Base-by-base conservation (phyloP, 64 coral and sea anemone species). In the Orbicella faveolata region DNA sequence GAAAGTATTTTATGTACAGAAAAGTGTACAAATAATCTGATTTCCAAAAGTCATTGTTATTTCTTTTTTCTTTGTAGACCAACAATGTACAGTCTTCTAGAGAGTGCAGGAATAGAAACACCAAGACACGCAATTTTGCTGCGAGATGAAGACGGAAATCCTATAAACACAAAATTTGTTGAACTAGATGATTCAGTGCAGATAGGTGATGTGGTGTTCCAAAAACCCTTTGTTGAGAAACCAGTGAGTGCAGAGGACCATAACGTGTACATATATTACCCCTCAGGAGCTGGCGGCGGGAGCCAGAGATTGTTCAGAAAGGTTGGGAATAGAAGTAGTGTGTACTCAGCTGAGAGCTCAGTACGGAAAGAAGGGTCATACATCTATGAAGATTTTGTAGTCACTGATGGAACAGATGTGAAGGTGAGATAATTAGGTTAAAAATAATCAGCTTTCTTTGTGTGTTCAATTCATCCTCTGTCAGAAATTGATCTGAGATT, bases 341-440 rank as follows among this genome's bases (percentile, higher is more conserved):
- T 95, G 11, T 99, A 99, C 85, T 99, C 94, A 33, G 88, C 84
- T 51, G 93, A 99, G 39, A 99, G 97, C 73, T 93, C 73, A 85
- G 97, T 99, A 4, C 87, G 97, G 12, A 95, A 95, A 63, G 82
- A 79, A 73, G 97, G 97, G 21, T 99, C 97, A 0, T 99, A 99
- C 66, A 99, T 99, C n/a, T 99, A 99, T 80, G 97, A 99, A 79
- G 94, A 99, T 67, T 99, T 99, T 75, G 91, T 99, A 33, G 94
- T 91, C 36, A 99, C 97, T 65, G 97, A 99, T 52, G 97, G 97
- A 21, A 99, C 97, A 70, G 97, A 99, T 94, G 97, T 99, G 18
- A 99, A 99, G 94, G 97, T 98, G 52, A 59, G 10, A 48, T 48
- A 48, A 48, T 48, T 48, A 48, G 44, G 4, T 48, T 48, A 48